Conservation (phyloP, 2,113 vertebrate species). For the Barbus barbus region DNA sequence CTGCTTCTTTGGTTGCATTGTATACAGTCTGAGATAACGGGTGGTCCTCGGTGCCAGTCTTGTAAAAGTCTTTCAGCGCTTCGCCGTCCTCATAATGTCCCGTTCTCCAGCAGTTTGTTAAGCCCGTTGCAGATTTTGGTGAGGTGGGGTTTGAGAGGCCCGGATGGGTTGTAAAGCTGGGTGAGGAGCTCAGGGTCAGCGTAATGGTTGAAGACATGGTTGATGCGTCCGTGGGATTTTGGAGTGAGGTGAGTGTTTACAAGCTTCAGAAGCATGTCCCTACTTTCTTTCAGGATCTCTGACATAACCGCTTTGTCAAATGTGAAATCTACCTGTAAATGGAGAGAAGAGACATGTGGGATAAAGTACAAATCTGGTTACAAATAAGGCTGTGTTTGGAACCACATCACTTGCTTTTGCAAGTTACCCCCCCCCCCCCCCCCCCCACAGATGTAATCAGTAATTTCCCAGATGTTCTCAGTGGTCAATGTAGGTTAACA, state of each 20-base stretch:
- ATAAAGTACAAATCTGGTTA: neutral
- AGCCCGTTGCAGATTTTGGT: constrained; percentile 83
- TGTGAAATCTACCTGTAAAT: constrained; percentile 82
- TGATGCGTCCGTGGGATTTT: constrained; percentile 87
- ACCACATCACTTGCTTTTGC: neutral
- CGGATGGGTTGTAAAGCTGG: constrained; percentile 78
- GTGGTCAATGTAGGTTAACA: no score
- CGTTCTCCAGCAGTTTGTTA: constrained; percentile 84
- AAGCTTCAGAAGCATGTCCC: constrained; percentile 81
- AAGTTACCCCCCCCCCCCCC: no score
- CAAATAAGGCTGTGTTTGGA: neutral
- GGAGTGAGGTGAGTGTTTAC: constrained; percentile 84
- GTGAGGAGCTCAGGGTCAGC: constrained; percentile 78
- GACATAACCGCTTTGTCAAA: constrained; percentile 82
- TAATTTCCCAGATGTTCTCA: no score
- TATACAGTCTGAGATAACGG: neutral
- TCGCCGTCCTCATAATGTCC: constrained; percentile 76
- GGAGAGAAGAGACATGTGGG: neutral
- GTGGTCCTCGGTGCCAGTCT: constrained; percentile 11
- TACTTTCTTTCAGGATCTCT: constrained; percentile 74
- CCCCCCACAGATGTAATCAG: no score
- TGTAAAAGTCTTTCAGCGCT: neutral
- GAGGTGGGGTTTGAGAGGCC: constrained; percentile 74
- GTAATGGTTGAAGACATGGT: constrained; percentile 88
- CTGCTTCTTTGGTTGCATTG: neutral